phyloP scores from a whole-genome alignment of 2,888 invertebrate genomes.

The Hesperia comma region DNA sequence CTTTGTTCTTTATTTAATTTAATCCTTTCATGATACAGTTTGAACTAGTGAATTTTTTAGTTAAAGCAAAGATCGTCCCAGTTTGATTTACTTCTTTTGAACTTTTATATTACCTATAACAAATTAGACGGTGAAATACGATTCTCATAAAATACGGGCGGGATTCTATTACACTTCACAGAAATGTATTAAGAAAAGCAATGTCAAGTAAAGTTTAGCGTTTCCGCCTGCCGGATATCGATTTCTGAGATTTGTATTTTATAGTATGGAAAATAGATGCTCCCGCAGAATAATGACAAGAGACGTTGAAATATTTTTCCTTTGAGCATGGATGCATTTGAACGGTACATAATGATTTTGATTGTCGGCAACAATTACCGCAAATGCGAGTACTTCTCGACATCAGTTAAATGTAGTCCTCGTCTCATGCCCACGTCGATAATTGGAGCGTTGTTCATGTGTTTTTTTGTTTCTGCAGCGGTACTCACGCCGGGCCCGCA shows the following conservation, averaged over 20 bases:
- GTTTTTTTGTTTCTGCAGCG: constrained; percentile 75
- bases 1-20: too few relatives aligned
- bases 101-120: too few relatives aligned
- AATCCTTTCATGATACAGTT: too few relatives aligned
- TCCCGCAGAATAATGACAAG: constrained; percentile 25
- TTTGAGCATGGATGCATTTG: constrained; percentile 10
- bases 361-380: constrained; percentile 17
- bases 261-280: constrained; percentile 46
- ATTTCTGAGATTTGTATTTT: constrained; percentile 46
- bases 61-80: too few relatives aligned
- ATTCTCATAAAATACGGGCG: constrained; percentile 12
- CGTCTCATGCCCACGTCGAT: constrained; percentile 79
- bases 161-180: constrained; percentile 16
- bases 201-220: constrained; percentile 39
- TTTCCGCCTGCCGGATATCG: constrained; percentile 44
- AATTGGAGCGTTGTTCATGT: constrained; percentile 81
- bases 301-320: constrained; percentile 13
- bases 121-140: background rate
- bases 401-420: constrained; percentile 38
- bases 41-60: too few relatives aligned
- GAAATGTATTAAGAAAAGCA: constrained; percentile 30
- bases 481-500: constrained; percentile 72
- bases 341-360: constrained; percentile 16
- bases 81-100: too few relatives aligned
- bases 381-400: constrained; percentile 11